Base-by-base conservation (phyloP, 2,113 vertebrate genomes). In the Typhlomys cinereus region DNA sequence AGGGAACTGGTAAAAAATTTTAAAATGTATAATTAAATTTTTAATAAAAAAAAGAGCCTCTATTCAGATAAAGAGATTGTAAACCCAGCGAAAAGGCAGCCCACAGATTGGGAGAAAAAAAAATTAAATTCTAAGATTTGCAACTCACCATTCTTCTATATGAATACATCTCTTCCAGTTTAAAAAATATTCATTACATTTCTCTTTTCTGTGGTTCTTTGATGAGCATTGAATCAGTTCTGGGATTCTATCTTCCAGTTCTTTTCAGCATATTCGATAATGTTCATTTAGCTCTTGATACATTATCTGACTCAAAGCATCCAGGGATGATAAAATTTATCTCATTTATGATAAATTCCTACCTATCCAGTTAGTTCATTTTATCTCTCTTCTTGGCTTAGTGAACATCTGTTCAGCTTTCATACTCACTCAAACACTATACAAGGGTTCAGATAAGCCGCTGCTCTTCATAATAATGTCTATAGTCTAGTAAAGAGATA, bases 181-280 rank as follows among this genome's bases (percentile, higher is more conserved):
- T 87, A 62, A 89, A 84, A 92, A 92, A 44, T 82, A 41, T 78
- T 76, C 39, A 80, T n/a, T 61, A 41, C 54, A 79, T 92, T 84
- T 94, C 15, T 89, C 41, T 74, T 90, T 21, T 90, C 44, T 79
- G 36, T 82, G 67, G 70, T 90, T 95, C 83, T 88, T 85, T 64
- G 50, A 69, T 78, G 29, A 84, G 9, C 59, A 54, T 71, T 90
- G 23, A 12, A 70, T 66, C 41, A 23, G 36, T 70, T 88, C 59
- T 90, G 70, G 36, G 15, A 82, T 89, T 74, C 61, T 15, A 80
- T 54, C 70, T 92, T 39, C 46, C 31, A 52, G n/a, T 90, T 82
- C 46, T n/a, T 76, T 93, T 79, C 44, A 81, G 41, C 62, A 81
- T 52, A 48, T 27, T 75, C 27, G 44, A 78, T 85, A 89, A 31